Evolutionary conservation across 2,797 vertebrate genomes (phyloP), one percentile per base, ranked within the genome.

Genomic region (Heliangelus exortis): DNA sequence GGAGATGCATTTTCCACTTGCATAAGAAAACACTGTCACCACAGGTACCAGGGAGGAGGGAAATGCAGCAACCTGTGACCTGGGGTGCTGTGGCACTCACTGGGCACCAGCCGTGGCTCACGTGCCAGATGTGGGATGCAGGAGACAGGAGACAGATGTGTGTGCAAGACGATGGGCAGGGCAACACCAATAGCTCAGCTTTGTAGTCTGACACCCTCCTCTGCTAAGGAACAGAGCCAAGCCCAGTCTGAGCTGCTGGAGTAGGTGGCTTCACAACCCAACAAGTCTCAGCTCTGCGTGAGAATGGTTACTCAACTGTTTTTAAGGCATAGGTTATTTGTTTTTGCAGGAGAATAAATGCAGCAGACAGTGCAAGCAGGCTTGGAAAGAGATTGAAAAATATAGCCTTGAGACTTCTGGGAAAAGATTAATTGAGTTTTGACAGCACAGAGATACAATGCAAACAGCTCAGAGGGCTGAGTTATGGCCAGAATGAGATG

Each of bases 311-410:
- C 76, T 86, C 82, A 79, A 89, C 39, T 39, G 11, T 51, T 82
- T 71, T 86, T 36, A 85, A 72, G 39, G 69, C 59, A 72, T 0
- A 80, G 54, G 31, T 48, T 14, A 26, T 39, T 85, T 15, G 6
- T 62, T 89, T 85, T 53, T 67, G 54, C 12, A 20, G 62, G 18
- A 67, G 58, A 91, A 76, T 86, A 79, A 86, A 67, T 39, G 54
- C 50, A 72, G 65, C 59, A 92, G 73, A 81, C 79, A 53, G 75
- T 34, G 65, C 61, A 66, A 90, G 28, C 20, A 84, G 62, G 73
- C 62, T 95, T 86, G 87, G 54, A 89, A 91, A 71, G 78, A 87
- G 19, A 68, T 34, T 59, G 84, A 55, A 94, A 95, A 89, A 72
- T 85, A 83, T 1, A 89, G 72, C 65, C 81, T 62, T 87, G 51